phyloP scores from a whole-genome alignment of 2,888 invertebrate genomes.

The Strigamia maritima region DNA sequence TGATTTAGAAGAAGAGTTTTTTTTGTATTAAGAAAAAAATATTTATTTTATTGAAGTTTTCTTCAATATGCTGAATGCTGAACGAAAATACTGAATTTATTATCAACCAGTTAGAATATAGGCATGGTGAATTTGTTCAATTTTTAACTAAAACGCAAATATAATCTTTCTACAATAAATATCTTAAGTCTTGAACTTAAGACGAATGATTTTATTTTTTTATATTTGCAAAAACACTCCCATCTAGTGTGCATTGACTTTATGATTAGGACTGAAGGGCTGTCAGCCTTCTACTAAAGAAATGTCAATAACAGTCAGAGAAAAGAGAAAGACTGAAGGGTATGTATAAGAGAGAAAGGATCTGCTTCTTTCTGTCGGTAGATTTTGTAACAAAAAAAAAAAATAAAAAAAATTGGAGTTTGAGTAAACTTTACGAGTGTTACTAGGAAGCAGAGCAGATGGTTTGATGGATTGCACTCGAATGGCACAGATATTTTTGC shows the following conservation, averaged over 20 bases:
- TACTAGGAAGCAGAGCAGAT: not conserved
- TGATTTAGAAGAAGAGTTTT: too few species aligned
- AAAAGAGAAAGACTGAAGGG: constrained; percentile 24
- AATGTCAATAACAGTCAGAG: constrained; percentile 29
- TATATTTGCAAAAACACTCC: constrained; percentile 25
- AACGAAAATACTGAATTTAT: too few species aligned
- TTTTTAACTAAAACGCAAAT: not conserved
- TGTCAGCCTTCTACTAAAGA: constrained; percentile 24
- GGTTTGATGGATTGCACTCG: not conserved
- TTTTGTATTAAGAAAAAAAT: too few species aligned
- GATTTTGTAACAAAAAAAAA: not conserved
- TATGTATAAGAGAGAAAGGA: constrained; percentile 10
- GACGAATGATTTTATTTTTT: constrained; percentile 1
- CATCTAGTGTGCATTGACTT: constrained; percentile 27
- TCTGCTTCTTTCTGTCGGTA: not conserved
- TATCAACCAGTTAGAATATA: too few species aligned
- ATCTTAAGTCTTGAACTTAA: not conserved
- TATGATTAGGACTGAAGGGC: constrained; percentile 29
- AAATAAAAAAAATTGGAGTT: too few species aligned
- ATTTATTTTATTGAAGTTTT: too few species aligned
- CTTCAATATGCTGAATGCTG: too few species aligned
- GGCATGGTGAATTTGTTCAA: not conserved
- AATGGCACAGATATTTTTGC: too few species aligned
- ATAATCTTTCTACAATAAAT: not conserved
- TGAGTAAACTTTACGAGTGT: not conserved